These are phyloP conservation scores for Myotis vivesi DNA, from an alignment of 2,797 vertebrate species.

Conservation along the genomic window DNA sequence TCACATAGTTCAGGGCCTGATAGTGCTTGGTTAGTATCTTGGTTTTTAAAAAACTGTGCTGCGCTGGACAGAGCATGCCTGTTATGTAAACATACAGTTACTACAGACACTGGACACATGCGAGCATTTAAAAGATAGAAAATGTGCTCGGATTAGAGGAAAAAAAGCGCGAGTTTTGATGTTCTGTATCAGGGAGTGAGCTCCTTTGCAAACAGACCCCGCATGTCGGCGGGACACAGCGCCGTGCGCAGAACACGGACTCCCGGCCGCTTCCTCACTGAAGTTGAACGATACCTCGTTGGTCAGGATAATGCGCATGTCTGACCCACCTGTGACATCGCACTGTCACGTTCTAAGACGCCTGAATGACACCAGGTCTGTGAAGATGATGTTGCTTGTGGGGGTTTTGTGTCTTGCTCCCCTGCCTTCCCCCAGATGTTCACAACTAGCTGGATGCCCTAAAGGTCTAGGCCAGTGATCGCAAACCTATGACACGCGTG, in stretches of 20 bases:
- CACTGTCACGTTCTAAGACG: neutral
- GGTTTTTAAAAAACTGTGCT: constrained; percentile 62
- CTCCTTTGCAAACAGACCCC: neutral
- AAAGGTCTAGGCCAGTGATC: too few relatives aligned
- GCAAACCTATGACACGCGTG: too few relatives aligned
- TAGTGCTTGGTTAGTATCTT: constrained; percentile 71
- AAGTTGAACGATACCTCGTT: constrained; percentile 1
- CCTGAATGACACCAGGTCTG: neutral
- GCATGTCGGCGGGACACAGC: neutral
- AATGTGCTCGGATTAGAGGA: constrained; percentile 38
- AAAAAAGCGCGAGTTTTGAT: neutral
- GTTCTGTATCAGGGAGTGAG: neutral
- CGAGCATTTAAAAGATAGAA: constrained; percentile 65
- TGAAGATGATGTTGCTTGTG: neutral
- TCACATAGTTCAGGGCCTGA: constrained; percentile 76
- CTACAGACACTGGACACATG: constrained; percentile 72
- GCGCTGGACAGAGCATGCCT: constrained; percentile 71
- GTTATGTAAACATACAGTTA: constrained; percentile 80
- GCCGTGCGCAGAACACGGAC: neutral
- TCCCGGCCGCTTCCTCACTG: neutral
- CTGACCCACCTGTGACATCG: constrained; percentile 23
- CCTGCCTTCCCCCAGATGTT: neutral
- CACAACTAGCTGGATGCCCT: neutral
- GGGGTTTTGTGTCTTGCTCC: neutral
- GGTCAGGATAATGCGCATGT: neutral